Conservation (phyloP, 30 jellyfish, hydroid and myxozoan genomes). For the Calvadosia cruxmelitensis region DNA sequence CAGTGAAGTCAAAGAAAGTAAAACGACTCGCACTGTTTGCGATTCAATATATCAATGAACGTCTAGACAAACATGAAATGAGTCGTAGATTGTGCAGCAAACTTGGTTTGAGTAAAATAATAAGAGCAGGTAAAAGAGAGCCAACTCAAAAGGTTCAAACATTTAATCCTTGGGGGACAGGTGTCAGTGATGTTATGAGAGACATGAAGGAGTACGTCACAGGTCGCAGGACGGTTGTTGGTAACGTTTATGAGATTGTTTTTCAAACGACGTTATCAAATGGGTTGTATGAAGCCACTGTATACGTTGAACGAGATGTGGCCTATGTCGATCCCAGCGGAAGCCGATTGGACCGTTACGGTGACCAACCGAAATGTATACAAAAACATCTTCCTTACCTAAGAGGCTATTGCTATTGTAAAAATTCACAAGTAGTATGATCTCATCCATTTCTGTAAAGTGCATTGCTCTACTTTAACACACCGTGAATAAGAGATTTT, state of each 20-base stretch:
- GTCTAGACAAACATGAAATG: conserved; percentile 3
- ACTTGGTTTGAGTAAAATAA: conserved; percentile 14
- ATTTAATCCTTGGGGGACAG: conserved; percentile 21
- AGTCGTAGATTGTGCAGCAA: conserved; percentile 24
- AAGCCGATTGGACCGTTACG: conserved; percentile 49
- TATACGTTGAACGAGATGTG: conserved; percentile 5
- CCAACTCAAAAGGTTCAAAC: conserved; percentile 27
- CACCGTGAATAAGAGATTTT: too few species aligned
- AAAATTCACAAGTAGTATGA: background rate
- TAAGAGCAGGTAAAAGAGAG: conserved; percentile 34
- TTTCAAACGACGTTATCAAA: conserved; percentile 26
- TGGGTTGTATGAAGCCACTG: conserved; percentile 40
- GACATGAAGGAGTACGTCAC: conserved; percentile 7
- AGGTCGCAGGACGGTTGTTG: background rate
- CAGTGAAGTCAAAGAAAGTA: background rate
- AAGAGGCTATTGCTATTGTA: conserved; percentile 44
- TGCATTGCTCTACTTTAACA: too few species aligned
- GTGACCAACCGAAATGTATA: conserved; percentile 54
- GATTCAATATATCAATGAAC: conserved; percentile 27
- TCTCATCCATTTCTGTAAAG: too few species aligned
- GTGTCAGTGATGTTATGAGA: conserved; percentile 28
- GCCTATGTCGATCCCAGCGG: conserved; percentile 19
- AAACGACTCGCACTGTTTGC: conserved; percentile 19
- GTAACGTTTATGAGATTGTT: conserved; percentile 24
- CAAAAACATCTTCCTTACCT: conserved; percentile 32